A percentile compares a stretch with the other conserved stretches of the same genome.
These are phyloP conservation scores for Acanthacorydalis orientalis DNA, from an alignment of 2,888 invertebrate genomes.

Conservation along the genomic window DNA sequence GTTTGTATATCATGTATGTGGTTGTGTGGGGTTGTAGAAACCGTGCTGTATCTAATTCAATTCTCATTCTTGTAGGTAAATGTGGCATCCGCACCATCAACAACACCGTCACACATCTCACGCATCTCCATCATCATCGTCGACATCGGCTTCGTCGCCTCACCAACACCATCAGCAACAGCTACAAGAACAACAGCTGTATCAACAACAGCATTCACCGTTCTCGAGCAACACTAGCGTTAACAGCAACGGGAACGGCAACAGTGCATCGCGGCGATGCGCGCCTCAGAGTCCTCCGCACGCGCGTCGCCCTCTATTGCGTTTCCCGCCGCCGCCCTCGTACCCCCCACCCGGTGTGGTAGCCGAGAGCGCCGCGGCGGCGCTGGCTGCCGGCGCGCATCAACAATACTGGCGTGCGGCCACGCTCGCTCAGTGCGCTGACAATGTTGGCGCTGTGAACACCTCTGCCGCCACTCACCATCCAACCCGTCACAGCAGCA, in stretches of 20 bases:
- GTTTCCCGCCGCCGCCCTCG: constrained; percentile 59
- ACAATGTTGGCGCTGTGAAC: constrained; percentile 15
- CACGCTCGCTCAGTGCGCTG: constrained; percentile 17
- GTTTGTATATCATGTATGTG: too few species aligned
- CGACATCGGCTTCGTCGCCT: too few species aligned
- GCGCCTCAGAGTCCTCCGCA: background rate
- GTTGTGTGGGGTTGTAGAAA: too few species aligned
- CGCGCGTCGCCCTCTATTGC: constrained; percentile 33
- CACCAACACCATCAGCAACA: too few species aligned
- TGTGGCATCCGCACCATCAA: too few species aligned
- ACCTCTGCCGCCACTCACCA: constrained; percentile 18
- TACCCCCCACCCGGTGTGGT: constrained; percentile 36
- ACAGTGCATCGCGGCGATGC: background rate
- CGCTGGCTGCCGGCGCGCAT: constrained; percentile 17
- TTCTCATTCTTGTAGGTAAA: too few species aligned
- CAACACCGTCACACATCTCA: too few species aligned
- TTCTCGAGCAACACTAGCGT: background rate
- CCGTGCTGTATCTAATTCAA: too few species aligned
- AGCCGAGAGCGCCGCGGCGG: constrained; percentile 16
- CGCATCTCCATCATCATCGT: too few species aligned
- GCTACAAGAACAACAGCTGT: too few species aligned
- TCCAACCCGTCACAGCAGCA: constrained; percentile 26
- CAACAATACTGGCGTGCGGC: constrained; percentile 13
- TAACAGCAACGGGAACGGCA: background rate
- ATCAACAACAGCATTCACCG: background rate